Evolutionary conservation across 2,113 vertebrate genomes (phyloP), one percentile per base, ranked within the genome.

Genomic region (Dascyllus trimaculatus): DNA sequence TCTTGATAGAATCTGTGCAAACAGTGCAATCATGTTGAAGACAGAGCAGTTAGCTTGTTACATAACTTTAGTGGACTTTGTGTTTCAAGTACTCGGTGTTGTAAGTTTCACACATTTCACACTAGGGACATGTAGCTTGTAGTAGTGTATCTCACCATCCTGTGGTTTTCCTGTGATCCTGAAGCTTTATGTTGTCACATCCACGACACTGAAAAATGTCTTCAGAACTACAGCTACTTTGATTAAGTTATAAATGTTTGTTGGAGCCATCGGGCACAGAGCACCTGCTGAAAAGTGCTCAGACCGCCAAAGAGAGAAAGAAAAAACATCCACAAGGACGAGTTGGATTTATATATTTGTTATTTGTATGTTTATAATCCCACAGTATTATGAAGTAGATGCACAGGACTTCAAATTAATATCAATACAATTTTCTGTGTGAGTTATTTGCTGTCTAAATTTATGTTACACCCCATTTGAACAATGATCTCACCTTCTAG

Each of bases 1-100:
- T 75, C 22, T 65, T 69, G 11, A 18, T 63, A 59, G 2, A 76
- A 48, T 66, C 45, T 62, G 53, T 81, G 24, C 38, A 24, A 25
- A 49, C 45, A 21, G 61, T 56, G 52, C 21, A 52, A 24, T 54
- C n/a, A 35, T 29, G 25, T 72, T 14, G 56, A 21, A 13, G 18
- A 67, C 63, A 43, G 51, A 61, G 15, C 38, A 22, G 14, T 24
- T 53, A 40, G 22, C 60, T 76, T 59, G 60, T 43, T 71, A n/a
- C 18, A 0, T 54, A 65, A 53, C 56, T 60, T 68, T 14, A 2
- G 48, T 46, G 25, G 57, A 70, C 26, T 25, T 25, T 68, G 71
- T 82, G 64, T 75, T 79, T 68, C 35, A 26, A n/a, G 22, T 11
- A 35, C 22, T 46, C 48, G 13, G 17, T 40, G 49, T 38, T 63